These are phyloP conservation scores for Pedetes capensis DNA, from an alignment of 2,113 vertebrate genomes.

Conservation along the genomic window DNA sequence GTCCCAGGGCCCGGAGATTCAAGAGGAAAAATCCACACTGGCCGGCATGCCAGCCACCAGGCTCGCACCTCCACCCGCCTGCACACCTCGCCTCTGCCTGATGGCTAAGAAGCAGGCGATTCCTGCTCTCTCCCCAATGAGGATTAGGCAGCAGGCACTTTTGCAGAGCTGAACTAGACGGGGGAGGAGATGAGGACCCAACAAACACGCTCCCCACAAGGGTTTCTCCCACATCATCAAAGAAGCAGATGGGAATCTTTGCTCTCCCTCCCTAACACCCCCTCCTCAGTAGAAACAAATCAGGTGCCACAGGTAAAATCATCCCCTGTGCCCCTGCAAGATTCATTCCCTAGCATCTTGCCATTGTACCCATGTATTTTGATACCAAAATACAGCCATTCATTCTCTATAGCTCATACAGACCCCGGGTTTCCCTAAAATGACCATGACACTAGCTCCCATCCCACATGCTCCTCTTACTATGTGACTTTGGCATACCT, in stretches of 20 bases:
- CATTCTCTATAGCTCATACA: neutral
- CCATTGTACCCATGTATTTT: neutral
- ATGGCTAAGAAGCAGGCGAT: conserved; percentile 5
- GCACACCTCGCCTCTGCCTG: neutral
- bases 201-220: neutral
- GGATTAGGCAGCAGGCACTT: conserved; percentile 31
- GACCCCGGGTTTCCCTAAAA: neutral
- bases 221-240: neutral
- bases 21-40: neutral
- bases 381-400: neutral
- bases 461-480: neutral
- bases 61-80: conserved; percentile 19
- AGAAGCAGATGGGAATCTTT: conserved; percentile 16
- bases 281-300: neutral
- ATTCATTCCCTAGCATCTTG: neutral
- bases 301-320: neutral
- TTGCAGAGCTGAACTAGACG: neutral
- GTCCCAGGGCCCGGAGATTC: conserved; percentile 48
- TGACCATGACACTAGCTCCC: neutral
- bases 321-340: neutral
- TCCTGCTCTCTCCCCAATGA: neutral
- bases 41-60: conserved; percentile 57
- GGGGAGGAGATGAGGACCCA: neutral
- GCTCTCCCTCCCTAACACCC: too few relatives aligned
- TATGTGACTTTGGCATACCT: neutral